Evolutionary conservation across 2,888 invertebrate genomes (phyloP).

Genomic region (Dasysyrphus albostriatus): DNA sequence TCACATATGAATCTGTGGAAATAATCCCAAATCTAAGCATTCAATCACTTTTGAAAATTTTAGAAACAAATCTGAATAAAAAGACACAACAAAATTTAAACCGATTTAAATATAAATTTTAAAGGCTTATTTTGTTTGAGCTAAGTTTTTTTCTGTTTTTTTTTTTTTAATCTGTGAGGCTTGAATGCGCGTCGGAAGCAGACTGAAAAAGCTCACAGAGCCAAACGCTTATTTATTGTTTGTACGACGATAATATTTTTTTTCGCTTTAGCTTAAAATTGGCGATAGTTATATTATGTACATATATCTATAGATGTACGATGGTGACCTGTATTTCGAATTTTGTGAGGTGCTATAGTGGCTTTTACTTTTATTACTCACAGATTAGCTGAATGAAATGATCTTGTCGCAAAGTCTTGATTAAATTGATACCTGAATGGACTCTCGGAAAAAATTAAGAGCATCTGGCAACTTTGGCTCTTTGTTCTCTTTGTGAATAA

Average conservation of each 20-base stretch:
- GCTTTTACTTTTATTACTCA: conserved; percentile 8
- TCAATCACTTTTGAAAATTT: conserved; percentile 2
- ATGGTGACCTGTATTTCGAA: conserved; percentile 55
- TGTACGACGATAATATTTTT: conserved; percentile 29
- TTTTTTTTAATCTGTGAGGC: conserved; percentile 40
- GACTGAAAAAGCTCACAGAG: conserved; percentile 69
- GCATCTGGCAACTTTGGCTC: not conserved
- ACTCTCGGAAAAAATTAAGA: not conserved
- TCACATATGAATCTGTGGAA: not conserved
- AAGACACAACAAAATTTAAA: conserved; percentile 24
- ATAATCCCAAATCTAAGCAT: not conserved
- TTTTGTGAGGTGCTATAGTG: conserved; percentile 8
- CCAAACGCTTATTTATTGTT: conserved; percentile 64
- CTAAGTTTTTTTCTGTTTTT: conserved; percentile 37
- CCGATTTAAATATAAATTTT: conserved; percentile 7
- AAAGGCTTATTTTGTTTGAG: conserved; percentile 37
- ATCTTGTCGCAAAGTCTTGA: not conserved
- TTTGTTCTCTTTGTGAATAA: not conserved
- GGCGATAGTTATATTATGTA: conserved; percentile 10
- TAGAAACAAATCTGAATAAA: not conserved
- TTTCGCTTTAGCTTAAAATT: conserved; percentile 18
- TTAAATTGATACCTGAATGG: not conserved
- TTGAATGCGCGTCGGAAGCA: conserved; percentile 69
- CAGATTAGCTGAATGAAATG: not conserved
- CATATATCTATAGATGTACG: not conserved